Evolutionary conservation across 2,888 invertebrate species (phyloP).

Genomic region (Pocota personata): DNA sequence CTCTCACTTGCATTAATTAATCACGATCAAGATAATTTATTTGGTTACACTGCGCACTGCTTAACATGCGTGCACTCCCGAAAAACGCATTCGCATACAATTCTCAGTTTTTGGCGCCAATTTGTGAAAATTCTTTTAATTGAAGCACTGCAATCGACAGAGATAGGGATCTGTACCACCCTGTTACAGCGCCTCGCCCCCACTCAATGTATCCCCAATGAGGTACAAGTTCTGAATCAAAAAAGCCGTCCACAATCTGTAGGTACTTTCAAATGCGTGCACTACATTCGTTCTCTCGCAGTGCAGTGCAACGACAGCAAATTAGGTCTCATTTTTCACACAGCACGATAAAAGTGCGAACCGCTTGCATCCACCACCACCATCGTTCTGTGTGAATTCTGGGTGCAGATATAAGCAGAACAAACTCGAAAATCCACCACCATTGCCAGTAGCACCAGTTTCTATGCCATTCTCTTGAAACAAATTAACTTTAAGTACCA

Average conservation of each 20-base stretch:
- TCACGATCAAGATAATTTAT: conserved; percentile 40
- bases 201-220: not conserved
- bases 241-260: not conserved
- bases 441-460: not conserved
- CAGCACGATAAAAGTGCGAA: conserved; percentile 42
- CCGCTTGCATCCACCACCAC: conserved; percentile 1
- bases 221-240: conserved; percentile 26
- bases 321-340: conserved; percentile 65
- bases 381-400: not conserved
- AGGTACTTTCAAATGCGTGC: conserved; percentile 30
- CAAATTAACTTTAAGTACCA: conserved; percentile 53
- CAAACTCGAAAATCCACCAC: conserved; percentile 33
- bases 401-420: conserved; percentile 26
- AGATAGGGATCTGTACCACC: not conserved
- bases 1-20: conserved; percentile 3
- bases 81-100: conserved; percentile 1
- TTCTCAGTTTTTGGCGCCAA: conserved; percentile 54
- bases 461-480: conserved; percentile 1
- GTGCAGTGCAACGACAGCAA: conserved; percentile 52
- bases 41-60: not conserved
- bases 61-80: conserved; percentile 19
- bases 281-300: not conserved
- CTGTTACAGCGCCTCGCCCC: not conserved
- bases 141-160: conserved; percentile 23
- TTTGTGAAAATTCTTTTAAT: conserved; percentile 26